A percentile compares a stretch with the other conserved stretches of the same genome.
Conservation (phyloP, 2,797 vertebrate species). For the Aulostomus chinensis region DNA sequence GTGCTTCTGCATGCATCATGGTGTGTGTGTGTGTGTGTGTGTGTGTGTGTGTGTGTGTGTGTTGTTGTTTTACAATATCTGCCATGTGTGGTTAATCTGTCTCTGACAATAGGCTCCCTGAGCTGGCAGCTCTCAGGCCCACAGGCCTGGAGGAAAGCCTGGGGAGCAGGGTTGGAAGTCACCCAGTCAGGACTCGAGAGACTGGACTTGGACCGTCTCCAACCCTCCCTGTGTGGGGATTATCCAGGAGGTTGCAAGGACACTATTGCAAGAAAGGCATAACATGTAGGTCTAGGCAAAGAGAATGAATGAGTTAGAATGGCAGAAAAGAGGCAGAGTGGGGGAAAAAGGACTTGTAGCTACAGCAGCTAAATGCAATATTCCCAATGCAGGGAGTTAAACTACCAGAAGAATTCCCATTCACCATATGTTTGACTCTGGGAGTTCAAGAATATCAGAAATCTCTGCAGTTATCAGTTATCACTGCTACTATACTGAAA, state of each 20-base stretch:
- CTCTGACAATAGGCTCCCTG: conserved; percentile 63
- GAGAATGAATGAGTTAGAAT: conserved; percentile 48
- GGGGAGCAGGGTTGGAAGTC: conserved; percentile 68
- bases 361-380: conserved; percentile 12
- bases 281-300: conserved; percentile 38
- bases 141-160: conserved; percentile 69
- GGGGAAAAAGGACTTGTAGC: conserved; percentile 15
- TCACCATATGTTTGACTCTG: conserved; percentile 2
- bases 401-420: not conserved
- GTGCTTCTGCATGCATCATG: conserved; percentile 23
- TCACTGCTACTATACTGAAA: too few species aligned
- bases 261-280: conserved; percentile 36
- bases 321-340: conserved; percentile 21
- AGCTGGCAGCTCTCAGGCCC: conserved; percentile 65
- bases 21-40: conserved; percentile 16
- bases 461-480: too few species aligned
- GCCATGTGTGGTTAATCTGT: conserved; percentile 73
- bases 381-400: conserved; percentile 1
- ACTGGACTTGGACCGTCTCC: conserved; percentile 62
- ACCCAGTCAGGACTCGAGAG: conserved; percentile 69
- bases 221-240: conserved; percentile 63
- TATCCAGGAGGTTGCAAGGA: conserved; percentile 71
- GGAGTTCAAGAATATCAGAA: not conserved
- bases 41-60: conserved; percentile 16
- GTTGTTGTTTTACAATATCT: conserved; percentile 56